Conservation (phyloP, 2,797 vertebrate species). For the Coreius guichenoti region DNA sequence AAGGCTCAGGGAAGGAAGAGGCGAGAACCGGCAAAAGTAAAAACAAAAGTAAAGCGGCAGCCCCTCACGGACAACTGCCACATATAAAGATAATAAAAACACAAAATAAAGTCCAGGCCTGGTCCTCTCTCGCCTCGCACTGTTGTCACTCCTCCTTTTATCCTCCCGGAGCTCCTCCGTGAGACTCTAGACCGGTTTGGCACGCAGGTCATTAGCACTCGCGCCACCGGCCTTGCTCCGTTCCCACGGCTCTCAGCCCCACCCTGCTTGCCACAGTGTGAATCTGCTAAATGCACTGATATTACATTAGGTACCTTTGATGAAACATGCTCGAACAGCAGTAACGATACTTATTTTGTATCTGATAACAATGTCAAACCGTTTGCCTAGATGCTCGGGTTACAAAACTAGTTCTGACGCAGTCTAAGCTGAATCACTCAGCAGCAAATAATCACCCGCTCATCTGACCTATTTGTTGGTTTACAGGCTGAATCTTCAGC, state of each 20-base stretch:
- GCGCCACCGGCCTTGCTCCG: accelerated
- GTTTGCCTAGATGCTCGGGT: not conserved
- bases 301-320: not conserved
- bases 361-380: not conserved
- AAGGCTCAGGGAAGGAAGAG: not conserved
- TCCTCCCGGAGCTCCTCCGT: not conserved
- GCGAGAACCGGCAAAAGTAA: not conserved
- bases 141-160: not conserved
- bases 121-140: too few relatives aligned
- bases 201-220: not conserved
- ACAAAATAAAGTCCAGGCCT: too few relatives aligned
- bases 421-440: not conserved
- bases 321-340: not conserved
- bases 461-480: conserved; percentile 40
- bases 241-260: not conserved
- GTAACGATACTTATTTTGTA: not conserved
- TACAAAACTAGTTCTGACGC: not conserved
- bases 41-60: not conserved
- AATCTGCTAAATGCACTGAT: not conserved
- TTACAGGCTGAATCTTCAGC: conserved; percentile 25
- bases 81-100: not conserved
- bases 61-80: not conserved
- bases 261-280: not conserved
- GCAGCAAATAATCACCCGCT: conserved; percentile 32
- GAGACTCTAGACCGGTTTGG: not conserved